Evolutionary conservation across 2,797 vertebrate genomes (phyloP).

Genomic region (Enteromius anoplus): DNA sequence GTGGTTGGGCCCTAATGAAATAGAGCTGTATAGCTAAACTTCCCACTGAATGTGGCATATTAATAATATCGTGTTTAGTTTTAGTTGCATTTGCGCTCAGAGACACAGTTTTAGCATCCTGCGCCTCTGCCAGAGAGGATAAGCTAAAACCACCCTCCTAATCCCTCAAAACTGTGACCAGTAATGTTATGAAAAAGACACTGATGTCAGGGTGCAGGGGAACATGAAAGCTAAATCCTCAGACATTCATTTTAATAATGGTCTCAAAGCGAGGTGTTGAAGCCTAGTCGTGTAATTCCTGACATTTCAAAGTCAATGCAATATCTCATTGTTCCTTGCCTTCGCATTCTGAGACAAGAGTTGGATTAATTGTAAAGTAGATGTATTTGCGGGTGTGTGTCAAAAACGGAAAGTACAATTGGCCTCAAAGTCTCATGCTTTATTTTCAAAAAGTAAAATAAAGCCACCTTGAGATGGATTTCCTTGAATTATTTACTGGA

Average conservation of each 20-base stretch:
- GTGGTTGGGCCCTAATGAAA: not conserved
- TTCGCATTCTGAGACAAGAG: slow-evolving; percentile 27
- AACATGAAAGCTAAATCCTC: slow-evolving; percentile 46
- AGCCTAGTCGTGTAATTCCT: slow-evolving; percentile 54
- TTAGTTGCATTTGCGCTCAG: slow-evolving; percentile 26
- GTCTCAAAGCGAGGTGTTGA: slow-evolving; percentile 45
- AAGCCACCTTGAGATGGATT: not conserved
- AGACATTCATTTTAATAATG: slow-evolving; percentile 56
- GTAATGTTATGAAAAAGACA: slow-evolving; percentile 37
- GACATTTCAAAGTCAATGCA: slow-evolving; percentile 62
- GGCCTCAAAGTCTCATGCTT: not conserved
- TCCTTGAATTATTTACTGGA: slow-evolving; percentile 2
- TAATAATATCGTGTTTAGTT: slow-evolving; percentile 30
- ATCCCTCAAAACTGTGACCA: slow-evolving; percentile 45
- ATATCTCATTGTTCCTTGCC: slow-evolving; percentile 53
- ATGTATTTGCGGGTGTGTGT: not conserved
- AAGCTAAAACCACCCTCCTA: slow-evolving; percentile 30
- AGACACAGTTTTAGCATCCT: slow-evolving; percentile 30
- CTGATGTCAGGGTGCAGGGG: slow-evolving; percentile 14
- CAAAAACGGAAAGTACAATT: slow-evolving; percentile 14
- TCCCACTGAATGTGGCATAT: not conserved
- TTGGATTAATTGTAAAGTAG: slow-evolving; percentile 23
- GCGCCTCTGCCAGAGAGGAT: slow-evolving; percentile 32
- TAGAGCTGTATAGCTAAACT: not conserved
- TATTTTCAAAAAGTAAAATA: slow-evolving; percentile 3